These are phyloP conservation scores for Junonia oenone DNA, from an alignment of 2,888 invertebrate genomes.

Conservation along the genomic window DNA sequence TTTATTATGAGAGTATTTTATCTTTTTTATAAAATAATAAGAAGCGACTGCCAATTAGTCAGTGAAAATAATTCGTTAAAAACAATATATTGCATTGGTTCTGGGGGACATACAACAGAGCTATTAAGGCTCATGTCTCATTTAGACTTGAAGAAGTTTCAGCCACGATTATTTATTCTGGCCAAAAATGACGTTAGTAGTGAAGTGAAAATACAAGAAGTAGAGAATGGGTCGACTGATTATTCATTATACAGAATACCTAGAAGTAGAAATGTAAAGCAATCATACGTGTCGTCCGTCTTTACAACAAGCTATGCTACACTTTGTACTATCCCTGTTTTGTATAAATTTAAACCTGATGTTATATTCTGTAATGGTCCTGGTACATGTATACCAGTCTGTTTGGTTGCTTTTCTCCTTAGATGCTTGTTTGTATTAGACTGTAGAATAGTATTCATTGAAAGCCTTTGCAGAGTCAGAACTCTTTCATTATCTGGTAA, in stretches of 20 bases:
- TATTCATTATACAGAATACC: slow-evolving; percentile 83
- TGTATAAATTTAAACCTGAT: slow-evolving; percentile 86
- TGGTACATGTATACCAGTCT: slow-evolving; percentile 96
- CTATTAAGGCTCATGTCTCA: slow-evolving; percentile 86
- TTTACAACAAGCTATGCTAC: slow-evolving; percentile 87
- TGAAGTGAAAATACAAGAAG: slow-evolving; percentile 80
- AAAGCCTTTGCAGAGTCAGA: slow-evolving; percentile 96
- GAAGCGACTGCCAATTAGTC: slow-evolving; percentile 32
- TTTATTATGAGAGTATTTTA: slow-evolving; percentile 7
- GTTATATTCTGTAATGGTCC: slow-evolving; percentile 96
- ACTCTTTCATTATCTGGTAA: slow-evolving; percentile 93
- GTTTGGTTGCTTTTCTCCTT: slow-evolving; percentile 86
- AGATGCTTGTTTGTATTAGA: slow-evolving; percentile 83
- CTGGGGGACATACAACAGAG: slow-evolving; percentile 97
- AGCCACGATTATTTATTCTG: slow-evolving; percentile 87
- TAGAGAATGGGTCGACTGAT: slow-evolving; percentile 58
- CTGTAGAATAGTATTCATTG: slow-evolving; percentile 91
- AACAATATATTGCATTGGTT: slow-evolving; percentile 84
- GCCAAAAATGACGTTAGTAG: slow-evolving; percentile 90
- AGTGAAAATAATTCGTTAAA: slow-evolving; percentile 39
- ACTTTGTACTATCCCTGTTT: slow-evolving; percentile 83
- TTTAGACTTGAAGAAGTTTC: slow-evolving; percentile 82
- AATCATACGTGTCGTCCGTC: slow-evolving; percentile 89
- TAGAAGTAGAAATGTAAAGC: slow-evolving; percentile 92
- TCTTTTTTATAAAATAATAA: slow-evolving; percentile 24